Conservation (phyloP, 2,888 invertebrate genomes). For the Muscina levida region DNA sequence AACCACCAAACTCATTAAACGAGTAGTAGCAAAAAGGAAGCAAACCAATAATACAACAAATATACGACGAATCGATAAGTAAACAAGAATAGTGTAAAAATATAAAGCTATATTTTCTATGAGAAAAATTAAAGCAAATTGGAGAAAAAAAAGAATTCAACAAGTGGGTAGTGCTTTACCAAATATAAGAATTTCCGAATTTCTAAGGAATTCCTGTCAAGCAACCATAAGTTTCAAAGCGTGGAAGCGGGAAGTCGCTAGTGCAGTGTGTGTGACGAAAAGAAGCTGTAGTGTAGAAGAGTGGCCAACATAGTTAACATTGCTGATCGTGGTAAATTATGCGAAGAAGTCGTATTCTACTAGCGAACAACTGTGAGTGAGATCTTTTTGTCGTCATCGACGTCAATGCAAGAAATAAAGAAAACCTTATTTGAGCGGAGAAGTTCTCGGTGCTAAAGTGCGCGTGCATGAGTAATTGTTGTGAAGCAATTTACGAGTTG, state of each 20-base stretch:
- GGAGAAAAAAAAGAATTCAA: neutral
- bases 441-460: neutral
- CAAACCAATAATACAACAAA: neutral
- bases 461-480: neutral
- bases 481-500: constrained; percentile 2
- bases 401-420: neutral
- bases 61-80: constrained; percentile 23
- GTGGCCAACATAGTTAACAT: no score
- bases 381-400: constrained; percentile 1
- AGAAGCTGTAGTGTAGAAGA: neutral
- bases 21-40: constrained; percentile 1
- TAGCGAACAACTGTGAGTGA: neutral
- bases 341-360: neutral
- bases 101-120: neutral
- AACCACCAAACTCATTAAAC: no score
- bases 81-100: constrained; percentile 46
- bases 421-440: no score
- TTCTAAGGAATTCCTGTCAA: no score
- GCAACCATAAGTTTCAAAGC: constrained; percentile 9
- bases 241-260: neutral
- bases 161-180: neutral
- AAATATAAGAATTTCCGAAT: no score
- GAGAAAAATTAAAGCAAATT: neutral
- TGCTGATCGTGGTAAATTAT: neutral
- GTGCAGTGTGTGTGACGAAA: neutral